Evolutionary conservation across 2,113 vertebrate genomes (phyloP), one percentile per base, ranked within the genome.

Genomic region (Athene noctua): DNA sequence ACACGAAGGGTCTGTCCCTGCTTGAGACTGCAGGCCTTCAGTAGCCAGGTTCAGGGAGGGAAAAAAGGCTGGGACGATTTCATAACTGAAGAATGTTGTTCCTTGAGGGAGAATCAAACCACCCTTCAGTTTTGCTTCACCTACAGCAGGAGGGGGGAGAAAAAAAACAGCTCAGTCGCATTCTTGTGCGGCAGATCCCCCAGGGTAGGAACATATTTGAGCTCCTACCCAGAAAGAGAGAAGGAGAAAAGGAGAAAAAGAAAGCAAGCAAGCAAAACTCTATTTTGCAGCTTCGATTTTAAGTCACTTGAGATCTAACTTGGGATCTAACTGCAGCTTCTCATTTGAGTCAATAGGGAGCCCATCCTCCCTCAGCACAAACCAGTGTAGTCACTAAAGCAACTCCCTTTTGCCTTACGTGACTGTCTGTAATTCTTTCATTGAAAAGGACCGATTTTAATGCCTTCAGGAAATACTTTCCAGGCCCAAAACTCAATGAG

Each of bases 51-150:
- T 91, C 47, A 6, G 92, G 72, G 15, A 90, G 78, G 67, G 61
- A 90, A 85, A 80, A 87, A 68, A 91, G 91, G 54, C 73, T 71
- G 84, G 63, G 88, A 95, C 95, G 91, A 96, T 97, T 97, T 97
- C 97, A 98, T 97, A 97, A 96, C 94, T 95, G 97, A 97, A 97
- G 97, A 98, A 98, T 98, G 97, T 96, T 96, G 95, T 97, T 97
- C 97, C 97, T 97, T 88, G 91, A 96, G 97, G 97, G 97, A 95
- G 92, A 97, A 97, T 97, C 91, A 88, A 96, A 91, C 92, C 87
- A 96, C 93, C 94, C 96, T 96, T 94, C 95, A 97, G 95, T 90
- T 96, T 92, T 96, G 85, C 81, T 96, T 97, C 95, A 97, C 90
- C 92, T 97, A 96, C 93, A 95, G 90, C 90, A 90, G 91, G 86